phyloP scores from a whole-genome alignment of 1,140 invertebrate genomes.

The Bemisia tabaci region DNA sequence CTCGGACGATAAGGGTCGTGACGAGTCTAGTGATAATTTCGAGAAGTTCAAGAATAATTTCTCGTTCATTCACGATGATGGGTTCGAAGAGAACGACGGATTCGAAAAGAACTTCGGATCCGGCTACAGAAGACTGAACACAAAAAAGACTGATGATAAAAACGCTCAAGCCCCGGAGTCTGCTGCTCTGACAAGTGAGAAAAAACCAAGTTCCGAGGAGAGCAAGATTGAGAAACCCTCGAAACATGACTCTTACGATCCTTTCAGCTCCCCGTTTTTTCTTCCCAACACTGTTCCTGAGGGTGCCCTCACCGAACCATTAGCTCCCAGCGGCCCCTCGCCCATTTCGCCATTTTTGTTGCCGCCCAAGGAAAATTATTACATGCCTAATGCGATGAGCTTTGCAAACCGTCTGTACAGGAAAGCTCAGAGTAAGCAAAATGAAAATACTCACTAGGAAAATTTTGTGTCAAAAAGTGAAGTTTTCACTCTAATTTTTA shows the following conservation, averaged over 20 bases:
- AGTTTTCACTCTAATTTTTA: too few relatives aligned
- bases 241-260: background rate
- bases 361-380: background rate
- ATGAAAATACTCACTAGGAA: too few relatives aligned
- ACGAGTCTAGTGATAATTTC: background rate
- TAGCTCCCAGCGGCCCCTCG: background rate
- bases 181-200: background rate
- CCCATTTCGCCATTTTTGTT: background rate
- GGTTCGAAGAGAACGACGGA: background rate
- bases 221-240: background rate
- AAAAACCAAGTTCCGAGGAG: background rate
- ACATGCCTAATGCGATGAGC: background rate
- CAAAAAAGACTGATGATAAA: background rate
- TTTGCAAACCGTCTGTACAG: background rate
- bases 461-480: too few relatives aligned
- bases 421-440: background rate
- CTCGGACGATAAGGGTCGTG: background rate
- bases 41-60: background rate
- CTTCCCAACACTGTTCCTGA: background rate
- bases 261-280: background rate
- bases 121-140: background rate
- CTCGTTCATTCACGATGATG: background rate
- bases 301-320: background rate
- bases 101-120: background rate
- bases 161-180: background rate